Evolutionary conservation across 2,888 invertebrate species (phyloP), one percentile per base, ranked within the genome.

Genomic region (Argynnis bischoffii): DNA sequence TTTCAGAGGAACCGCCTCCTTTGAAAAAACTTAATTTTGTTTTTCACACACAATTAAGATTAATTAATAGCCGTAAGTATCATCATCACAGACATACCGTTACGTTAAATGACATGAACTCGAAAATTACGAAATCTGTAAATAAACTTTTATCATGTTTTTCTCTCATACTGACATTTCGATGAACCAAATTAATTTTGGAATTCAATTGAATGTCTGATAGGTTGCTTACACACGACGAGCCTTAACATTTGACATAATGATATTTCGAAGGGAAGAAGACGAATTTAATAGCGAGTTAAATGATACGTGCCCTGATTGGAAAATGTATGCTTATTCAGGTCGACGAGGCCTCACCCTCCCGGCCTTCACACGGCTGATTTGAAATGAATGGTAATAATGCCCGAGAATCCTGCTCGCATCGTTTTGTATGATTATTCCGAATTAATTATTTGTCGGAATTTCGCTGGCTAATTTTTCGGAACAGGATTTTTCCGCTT

Each of bases 271-370:
- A 79, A 90, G 89, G 91, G 90, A 92, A 90, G 90, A 90, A 90
- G 90, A 88, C 87, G 90, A 89, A 90, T 92, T 92, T 92, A 91
- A 92, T 92, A 92, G 92, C 90, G 81, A 91, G 91, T 92, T 92
- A 90, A 92, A 92, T 92, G 91, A 92, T 91, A 92, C 92, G 92
- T 92, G 90, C 84, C 85, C 89, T 92, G 91, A 92, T 92, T 92
- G 92, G 92, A 92, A 92, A 92, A 92, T 92, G 91, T 92, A 91
- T 91, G 91, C 88, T 91, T 91, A 92, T 92, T 92, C 92, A 92
- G 88, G 88, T 88, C 89, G 89, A 82, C 84, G 81, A 78, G 79
- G 80, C 82, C 80, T 79, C 72, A 76, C 81, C 84, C 83, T 81
- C 84, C 83, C 84, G 75, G 78, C 83, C 87, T 85, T 85, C 86